phyloP scores from a whole-genome alignment of 2,888 invertebrate genomes.

The Hyppa rectilinea region DNA sequence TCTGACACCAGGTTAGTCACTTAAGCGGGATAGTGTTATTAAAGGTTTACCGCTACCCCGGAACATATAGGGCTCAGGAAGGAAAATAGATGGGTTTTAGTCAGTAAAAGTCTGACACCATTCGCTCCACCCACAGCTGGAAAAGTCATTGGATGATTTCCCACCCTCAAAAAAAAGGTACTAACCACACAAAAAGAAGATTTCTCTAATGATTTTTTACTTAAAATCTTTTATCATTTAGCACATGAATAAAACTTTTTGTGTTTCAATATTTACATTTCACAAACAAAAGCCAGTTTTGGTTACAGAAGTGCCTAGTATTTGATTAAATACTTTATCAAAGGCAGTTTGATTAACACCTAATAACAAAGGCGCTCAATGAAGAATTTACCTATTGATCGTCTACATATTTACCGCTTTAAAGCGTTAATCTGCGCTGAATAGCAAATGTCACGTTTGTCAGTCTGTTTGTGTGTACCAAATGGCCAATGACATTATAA shows the following conservation, averaged over 20 bases:
- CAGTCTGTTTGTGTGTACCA: constrained; percentile 13
- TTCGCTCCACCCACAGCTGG: no score
- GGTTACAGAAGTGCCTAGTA: background rate
- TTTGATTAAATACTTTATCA: constrained; percentile 27
- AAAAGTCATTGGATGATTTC: no score
- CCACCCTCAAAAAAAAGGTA: no score
- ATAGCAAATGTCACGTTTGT: constrained; percentile 58
- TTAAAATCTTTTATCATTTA: background rate
- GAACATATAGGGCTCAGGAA: no score
- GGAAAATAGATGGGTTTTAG: no score
- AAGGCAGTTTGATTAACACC: constrained; percentile 33
- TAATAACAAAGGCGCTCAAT: constrained; percentile 33
- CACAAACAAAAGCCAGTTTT: constrained; percentile 2
- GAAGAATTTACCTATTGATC: constrained; percentile 16
- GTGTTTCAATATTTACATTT: background rate
- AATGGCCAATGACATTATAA: constrained; percentile 24
- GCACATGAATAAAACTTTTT: background rate
- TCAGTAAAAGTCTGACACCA: no score
- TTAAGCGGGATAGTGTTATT: no score
- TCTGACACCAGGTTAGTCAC: no score
- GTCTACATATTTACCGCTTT: constrained; percentile 39
- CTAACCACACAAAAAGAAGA: no score
- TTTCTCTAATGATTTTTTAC: background rate
- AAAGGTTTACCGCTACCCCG: no score
- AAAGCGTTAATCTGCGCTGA: constrained; percentile 57